phyloP scores from a whole-genome alignment of 2,113 vertebrate species.

The Dromiciops gliroides region DNA sequence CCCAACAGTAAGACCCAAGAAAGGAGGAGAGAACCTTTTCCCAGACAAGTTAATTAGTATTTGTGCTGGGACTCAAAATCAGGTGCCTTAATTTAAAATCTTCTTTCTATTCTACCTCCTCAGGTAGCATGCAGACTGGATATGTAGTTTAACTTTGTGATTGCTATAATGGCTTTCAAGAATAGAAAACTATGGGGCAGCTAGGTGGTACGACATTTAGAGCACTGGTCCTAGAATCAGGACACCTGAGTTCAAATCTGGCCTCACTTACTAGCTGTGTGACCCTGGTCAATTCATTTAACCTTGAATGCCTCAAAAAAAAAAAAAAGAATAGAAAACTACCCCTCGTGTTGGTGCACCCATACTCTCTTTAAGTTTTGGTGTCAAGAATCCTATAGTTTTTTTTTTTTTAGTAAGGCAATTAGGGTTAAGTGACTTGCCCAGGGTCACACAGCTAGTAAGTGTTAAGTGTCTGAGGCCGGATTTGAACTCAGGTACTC shows the following conservation, averaged over 20 bases:
- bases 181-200: not conserved
- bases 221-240: not conserved
- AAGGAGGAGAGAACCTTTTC: not conserved
- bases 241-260: not conserved
- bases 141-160: not conserved
- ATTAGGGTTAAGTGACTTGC: too few species aligned
- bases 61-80: not conserved
- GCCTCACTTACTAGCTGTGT: not conserved
- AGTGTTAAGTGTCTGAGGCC: too few species aligned
- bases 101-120: not conserved
- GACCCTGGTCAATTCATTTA: not conserved
- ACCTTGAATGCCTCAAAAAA: not conserved
- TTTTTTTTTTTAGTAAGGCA: too few species aligned
- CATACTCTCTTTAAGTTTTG: not conserved
- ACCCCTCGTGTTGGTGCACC: not conserved
- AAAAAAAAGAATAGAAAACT: not conserved
- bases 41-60: not conserved
- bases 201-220: not conserved
- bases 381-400: not conserved
- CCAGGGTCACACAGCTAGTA: too few species aligned
- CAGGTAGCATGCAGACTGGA: not conserved
- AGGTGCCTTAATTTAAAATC: not conserved
- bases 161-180: not conserved
- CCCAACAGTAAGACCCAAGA: not conserved
- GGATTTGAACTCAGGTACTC: too few species aligned